Evolutionary conservation across 2,797 vertebrate species (phyloP).

Genomic region (Acanthurus lineatus): DNA sequence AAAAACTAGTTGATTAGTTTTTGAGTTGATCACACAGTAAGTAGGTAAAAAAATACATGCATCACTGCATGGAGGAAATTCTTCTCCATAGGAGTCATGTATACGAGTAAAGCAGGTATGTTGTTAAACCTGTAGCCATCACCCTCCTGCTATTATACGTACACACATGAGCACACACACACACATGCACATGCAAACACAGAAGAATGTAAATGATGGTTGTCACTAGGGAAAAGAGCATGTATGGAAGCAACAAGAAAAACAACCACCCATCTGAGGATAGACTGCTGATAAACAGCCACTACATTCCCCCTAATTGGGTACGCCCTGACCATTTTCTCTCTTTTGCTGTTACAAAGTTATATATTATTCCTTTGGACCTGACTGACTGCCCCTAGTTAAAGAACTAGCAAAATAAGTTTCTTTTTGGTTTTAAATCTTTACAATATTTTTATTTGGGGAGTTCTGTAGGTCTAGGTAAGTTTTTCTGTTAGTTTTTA

Average conservation of each 20-base stretch:
- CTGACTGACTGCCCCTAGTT: neutral
- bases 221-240: slow-evolving; percentile 16
- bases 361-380: neutral
- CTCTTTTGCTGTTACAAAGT: neutral
- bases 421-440: no score
- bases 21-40: no score
- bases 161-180: neutral
- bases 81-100: neutral
- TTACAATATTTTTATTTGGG: no score
- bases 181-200: neutral
- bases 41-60: neutral
- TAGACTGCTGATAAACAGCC: neutral
- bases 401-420: no score
- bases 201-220: slow-evolving; percentile 22
- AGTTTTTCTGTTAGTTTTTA: no score
- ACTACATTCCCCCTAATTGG: neutral
- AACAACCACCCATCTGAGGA: slow-evolving; percentile 1
- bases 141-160: neutral
- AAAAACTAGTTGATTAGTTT: no score
- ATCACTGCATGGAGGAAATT: neutral
- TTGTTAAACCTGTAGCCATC: slow-evolving; percentile 40
- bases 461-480: no score
- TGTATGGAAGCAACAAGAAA: slow-evolving; percentile 1
- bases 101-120: slow-evolving; percentile 20
- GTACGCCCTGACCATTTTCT: neutral